Evolutionary conservation across 2,113 vertebrate species (phyloP).

Genomic region (Gavia stellata): DNA sequence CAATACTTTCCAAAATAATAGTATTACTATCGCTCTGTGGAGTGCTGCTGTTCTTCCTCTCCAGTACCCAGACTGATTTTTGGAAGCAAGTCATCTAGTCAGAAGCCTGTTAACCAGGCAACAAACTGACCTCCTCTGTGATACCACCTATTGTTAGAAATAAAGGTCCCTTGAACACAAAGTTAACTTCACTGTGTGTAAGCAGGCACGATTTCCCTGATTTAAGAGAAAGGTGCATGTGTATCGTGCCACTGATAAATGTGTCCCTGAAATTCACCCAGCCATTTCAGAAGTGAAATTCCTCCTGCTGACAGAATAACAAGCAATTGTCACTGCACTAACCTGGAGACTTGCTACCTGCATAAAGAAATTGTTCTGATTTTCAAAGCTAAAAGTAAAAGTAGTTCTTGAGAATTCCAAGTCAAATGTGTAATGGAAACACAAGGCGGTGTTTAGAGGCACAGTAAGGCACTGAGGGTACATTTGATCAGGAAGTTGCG

Average conservation of each 20-base stretch:
- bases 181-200: background rate
- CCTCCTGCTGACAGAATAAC: background rate
- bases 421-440: background rate
- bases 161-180: background rate
- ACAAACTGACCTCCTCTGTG: background rate
- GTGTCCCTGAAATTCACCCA: background rate
- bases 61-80: background rate
- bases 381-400: background rate
- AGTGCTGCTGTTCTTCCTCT: background rate
- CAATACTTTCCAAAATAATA: background rate
- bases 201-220: background rate
- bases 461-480: background rate
- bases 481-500: background rate
- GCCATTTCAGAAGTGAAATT: background rate
- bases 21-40: rapidly evolving
- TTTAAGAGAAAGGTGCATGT: background rate
- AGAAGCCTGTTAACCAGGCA: background rate
- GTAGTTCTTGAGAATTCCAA: background rate
- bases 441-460: background rate
- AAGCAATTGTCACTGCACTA: background rate
- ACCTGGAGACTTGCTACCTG: background rate
- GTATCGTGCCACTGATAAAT: background rate
- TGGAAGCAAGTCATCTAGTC: background rate
- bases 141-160: background rate
- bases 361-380: background rate